These are phyloP conservation scores for Epinotia bilunana DNA, from an alignment of 2,888 invertebrate species.

Conservation along the genomic window DNA sequence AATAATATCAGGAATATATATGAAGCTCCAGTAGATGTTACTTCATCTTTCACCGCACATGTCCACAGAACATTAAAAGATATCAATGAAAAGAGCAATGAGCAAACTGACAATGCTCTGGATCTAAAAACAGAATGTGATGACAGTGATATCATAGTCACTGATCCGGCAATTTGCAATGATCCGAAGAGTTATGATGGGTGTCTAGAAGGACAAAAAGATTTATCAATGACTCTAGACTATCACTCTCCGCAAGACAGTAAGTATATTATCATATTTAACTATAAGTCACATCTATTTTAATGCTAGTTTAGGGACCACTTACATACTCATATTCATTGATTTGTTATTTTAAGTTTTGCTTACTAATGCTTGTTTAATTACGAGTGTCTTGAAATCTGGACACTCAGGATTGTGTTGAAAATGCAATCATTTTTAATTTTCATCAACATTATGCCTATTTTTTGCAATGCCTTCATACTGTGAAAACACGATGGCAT, in stretches of 20 bases:
- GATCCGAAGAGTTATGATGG: constrained; percentile 71
- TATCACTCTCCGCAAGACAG: constrained; percentile 79
- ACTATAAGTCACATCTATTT: constrained; percentile 31
- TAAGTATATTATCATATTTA: constrained; percentile 60
- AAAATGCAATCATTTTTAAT: constrained; percentile 80
- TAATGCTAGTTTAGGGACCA: constrained; percentile 7
- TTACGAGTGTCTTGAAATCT: constrained; percentile 50
- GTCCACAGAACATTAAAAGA: constrained; percentile 63
- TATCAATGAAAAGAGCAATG: constrained; percentile 62
- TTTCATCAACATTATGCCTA: constrained; percentile 65
- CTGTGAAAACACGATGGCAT: constrained; percentile 84
- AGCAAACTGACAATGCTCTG: constrained; percentile 61
- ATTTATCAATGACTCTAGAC: constrained; percentile 65
- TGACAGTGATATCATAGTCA: constrained; percentile 77
- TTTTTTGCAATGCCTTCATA: constrained; percentile 73
- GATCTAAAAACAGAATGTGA: constrained; percentile 80
- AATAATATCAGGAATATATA: constrained; percentile 71
- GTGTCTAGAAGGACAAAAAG: constrained; percentile 69
- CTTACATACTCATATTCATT: constrained; percentile 29
- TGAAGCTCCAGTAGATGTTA: constrained; percentile 70
- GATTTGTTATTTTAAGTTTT: constrained; percentile 48
- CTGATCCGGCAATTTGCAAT: constrained; percentile 75
- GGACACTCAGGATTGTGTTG: constrained; percentile 77
- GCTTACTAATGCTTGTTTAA: constrained; percentile 61
- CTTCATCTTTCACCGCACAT: constrained; percentile 64